phyloP scores from a whole-genome alignment of 2,797 vertebrate species.

The Cheirogaleus major region DNA sequence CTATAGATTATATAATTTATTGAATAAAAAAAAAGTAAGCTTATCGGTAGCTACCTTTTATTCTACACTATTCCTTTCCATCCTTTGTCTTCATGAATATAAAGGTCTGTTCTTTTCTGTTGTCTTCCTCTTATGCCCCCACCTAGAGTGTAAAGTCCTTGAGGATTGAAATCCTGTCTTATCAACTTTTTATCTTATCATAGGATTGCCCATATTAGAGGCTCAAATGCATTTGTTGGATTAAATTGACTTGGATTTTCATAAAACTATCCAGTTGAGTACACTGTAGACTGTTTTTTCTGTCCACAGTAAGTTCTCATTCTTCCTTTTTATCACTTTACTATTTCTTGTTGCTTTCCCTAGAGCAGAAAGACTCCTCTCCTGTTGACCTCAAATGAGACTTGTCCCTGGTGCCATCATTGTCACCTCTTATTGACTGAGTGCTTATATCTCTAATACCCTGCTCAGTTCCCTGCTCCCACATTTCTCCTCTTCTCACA shows the following conservation, averaged over 20 bases:
- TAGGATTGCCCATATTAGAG: neutral
- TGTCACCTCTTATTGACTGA: slow-evolving; percentile 9
- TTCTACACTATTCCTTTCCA: neutral
- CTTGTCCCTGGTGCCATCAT: neutral
- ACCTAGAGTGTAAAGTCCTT: neutral
- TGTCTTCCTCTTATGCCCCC: neutral
- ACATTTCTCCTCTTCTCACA: neutral
- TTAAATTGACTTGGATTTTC: neutral
- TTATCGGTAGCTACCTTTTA: neutral
- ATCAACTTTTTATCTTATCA: neutral
- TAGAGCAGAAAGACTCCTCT: neutral
- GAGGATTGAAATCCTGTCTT: neutral
- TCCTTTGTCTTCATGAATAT: neutral
- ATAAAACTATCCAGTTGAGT: neutral
- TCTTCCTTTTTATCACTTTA: neutral
- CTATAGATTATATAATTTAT: neutral
- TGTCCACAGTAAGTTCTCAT: neutral
- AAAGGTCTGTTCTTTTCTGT: neutral
- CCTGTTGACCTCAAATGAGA: slow-evolving; percentile 10
- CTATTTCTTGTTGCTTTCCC: neutral
- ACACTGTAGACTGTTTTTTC: neutral
- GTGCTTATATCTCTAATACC: neutral
- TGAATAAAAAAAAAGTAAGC: neutral
- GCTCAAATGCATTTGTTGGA: neutral
- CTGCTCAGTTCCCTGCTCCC: neutral